Conservation (phyloP, 2,113 vertebrate genomes). For the Zosterops pallidus region DNA sequence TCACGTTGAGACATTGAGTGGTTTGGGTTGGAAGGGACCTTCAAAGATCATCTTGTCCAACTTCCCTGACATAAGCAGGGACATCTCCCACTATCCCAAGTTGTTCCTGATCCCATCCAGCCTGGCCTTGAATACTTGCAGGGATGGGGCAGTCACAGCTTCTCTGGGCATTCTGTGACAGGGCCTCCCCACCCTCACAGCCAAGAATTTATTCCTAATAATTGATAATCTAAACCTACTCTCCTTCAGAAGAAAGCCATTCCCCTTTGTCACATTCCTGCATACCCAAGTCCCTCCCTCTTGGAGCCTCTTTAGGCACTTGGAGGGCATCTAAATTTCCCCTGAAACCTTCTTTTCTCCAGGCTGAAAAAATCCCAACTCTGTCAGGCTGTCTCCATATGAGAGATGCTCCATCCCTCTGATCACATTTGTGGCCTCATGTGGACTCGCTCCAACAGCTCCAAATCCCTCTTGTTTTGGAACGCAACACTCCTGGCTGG, state of each 20-base stretch:
- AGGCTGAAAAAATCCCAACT: background rate
- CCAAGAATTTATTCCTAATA: background rate
- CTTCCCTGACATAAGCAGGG: fast-evolving
- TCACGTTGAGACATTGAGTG: fast-evolving
- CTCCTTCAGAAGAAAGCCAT: background rate
- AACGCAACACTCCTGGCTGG: background rate
- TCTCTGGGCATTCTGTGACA: background rate
- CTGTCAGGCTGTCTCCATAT: background rate
- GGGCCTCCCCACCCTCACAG: background rate
- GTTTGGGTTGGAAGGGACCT: background rate
- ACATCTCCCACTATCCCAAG: background rate
- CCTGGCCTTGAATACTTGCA: background rate
- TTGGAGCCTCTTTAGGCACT: background rate
- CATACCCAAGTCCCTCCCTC: background rate
- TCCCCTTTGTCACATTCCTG: background rate
- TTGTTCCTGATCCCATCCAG: background rate
- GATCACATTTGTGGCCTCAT: background rate
- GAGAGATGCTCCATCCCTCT: background rate
- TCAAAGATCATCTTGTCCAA: background rate
- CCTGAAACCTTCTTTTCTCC: background rate
- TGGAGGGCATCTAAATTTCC: background rate
- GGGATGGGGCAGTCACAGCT: background rate
- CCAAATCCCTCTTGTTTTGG: fast-evolving
- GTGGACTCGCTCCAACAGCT: fast-evolving
- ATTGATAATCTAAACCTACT: background rate